These are phyloP conservation scores for Corythaixoides concolor DNA, from an alignment of 2,113 vertebrate genomes.

Conservation along the genomic window DNA sequence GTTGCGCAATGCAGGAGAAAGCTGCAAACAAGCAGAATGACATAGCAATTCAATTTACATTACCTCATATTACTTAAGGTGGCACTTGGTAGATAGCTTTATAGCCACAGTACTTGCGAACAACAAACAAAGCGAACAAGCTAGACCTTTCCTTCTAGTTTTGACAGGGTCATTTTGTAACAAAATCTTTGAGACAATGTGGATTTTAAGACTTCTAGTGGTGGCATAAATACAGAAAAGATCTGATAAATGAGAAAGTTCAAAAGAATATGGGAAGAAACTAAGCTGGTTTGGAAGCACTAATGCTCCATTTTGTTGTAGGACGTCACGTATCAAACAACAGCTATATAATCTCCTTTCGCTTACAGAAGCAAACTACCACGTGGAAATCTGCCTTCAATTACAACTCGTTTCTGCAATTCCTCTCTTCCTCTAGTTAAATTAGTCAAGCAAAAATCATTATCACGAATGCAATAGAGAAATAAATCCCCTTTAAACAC, in stretches of 20 bases:
- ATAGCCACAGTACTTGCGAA: neutral
- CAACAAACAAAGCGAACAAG: neutral
- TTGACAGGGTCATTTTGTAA: neutral
- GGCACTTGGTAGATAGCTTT: neutral
- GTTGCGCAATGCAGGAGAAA: conserved; percentile 95
- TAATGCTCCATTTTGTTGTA: neutral
- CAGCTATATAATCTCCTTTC: neutral
- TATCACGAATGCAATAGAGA: neutral
- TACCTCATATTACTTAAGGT: neutral
- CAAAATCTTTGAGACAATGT: neutral
- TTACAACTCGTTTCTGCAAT: neutral
- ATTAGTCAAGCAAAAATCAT: neutral
- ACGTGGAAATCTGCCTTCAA: neutral
- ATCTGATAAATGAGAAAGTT: neutral
- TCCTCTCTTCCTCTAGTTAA: neutral
- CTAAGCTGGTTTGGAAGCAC: neutral
- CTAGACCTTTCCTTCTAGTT: neutral
- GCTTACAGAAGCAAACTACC: neutral
- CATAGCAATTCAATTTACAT: neutral
- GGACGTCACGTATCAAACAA: neutral
- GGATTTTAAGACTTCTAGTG: neutral
- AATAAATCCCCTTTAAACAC: neutral
- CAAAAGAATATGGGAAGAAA: neutral
- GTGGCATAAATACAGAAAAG: neutral
- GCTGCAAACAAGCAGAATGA: conserved; percentile 71